phyloP scores from a whole-genome alignment of 2,797 vertebrate species.

The Eulemur albifrons region DNA sequence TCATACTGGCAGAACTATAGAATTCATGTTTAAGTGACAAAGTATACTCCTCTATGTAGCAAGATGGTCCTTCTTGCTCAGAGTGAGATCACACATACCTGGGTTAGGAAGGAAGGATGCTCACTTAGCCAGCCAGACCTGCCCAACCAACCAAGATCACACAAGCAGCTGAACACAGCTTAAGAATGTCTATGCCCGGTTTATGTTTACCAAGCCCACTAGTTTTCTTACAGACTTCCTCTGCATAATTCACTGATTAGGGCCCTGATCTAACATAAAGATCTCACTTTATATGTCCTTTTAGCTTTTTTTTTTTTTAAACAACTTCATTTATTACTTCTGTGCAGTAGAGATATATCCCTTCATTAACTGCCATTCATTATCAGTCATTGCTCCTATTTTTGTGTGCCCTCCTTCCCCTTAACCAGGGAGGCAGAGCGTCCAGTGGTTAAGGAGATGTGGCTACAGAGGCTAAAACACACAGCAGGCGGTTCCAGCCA shows the following conservation, averaged over 20 bases:
- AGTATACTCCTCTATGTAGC: background rate
- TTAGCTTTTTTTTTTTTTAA: background rate
- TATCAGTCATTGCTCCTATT: background rate
- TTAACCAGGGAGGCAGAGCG: background rate
- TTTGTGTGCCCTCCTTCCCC: background rate
- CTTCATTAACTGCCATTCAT: background rate
- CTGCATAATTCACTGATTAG: background rate
- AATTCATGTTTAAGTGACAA: background rate
- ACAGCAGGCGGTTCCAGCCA: background rate
- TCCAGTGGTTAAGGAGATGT: background rate
- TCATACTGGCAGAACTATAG: background rate
- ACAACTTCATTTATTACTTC: background rate
- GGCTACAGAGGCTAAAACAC: background rate
- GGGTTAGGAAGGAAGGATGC: background rate
- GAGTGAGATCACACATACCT: background rate
- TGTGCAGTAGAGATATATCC: background rate
- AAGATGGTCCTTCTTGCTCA: background rate
- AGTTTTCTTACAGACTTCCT: background rate
- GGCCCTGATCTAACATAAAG: background rate
- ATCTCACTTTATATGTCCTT: background rate
- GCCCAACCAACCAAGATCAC: background rate
- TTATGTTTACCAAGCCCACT: background rate
- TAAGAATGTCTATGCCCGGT: background rate
- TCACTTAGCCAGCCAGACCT: background rate
- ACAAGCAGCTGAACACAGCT: background rate